phyloP scores from a whole-genome alignment of 2,113 vertebrate genomes.

The Vidua macroura region DNA sequence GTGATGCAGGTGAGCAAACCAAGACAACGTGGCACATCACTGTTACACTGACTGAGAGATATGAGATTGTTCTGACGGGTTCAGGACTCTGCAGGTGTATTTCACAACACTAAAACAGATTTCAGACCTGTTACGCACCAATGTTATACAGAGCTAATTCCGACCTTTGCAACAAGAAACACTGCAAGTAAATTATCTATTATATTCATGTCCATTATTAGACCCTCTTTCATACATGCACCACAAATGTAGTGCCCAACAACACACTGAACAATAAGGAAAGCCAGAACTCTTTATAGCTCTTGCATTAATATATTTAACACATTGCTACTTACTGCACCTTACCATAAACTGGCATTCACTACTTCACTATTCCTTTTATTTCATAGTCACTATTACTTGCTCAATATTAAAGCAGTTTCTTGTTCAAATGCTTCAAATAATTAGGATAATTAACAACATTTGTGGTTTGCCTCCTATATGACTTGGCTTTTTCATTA shows the following conservation, averaged over 20 bases:
- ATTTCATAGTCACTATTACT: not conserved
- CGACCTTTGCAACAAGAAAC: not conserved
- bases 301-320: not conserved
- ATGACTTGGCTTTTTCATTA: not conserved
- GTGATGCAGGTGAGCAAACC: not conserved
- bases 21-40: not conserved
- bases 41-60: not conserved
- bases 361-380: not conserved
- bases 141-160: not conserved
- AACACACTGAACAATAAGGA: not conserved
- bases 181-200: not conserved
- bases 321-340: not conserved
- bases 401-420: not conserved
- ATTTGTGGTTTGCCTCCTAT: not conserved
- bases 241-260: not conserved
- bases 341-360: not conserved
- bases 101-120: not conserved
- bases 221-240: not conserved
- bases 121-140: not conserved
- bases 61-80: fast-evolving
- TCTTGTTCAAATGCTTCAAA: not conserved
- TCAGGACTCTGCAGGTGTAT: not conserved
- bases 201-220: not conserved
- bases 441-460: not conserved
- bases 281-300: not conserved